Conservation (phyloP, 2,113 vertebrate genomes). For the Rhegmatorhina hoffmannsi region DNA sequence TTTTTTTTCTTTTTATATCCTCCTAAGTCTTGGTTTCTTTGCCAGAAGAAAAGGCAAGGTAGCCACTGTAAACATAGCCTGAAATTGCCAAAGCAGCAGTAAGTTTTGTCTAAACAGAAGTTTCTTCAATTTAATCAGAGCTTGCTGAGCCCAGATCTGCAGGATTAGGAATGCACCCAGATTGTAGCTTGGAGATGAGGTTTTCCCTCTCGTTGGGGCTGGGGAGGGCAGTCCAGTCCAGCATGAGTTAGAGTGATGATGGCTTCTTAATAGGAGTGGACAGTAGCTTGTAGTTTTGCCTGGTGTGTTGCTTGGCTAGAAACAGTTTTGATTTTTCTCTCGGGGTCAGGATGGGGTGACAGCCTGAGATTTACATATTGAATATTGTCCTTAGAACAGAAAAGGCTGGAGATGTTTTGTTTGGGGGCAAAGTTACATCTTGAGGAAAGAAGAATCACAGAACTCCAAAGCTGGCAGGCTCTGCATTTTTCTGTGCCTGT, state of each 20-base stretch:
- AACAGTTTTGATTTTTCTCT: background rate
- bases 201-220: background rate
- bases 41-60: constrained; percentile 27
- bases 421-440: background rate
- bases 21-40: constrained; percentile 12
- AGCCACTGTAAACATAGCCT: background rate
- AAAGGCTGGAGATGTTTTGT: background rate
- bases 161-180: background rate
- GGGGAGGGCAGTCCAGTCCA: background rate
- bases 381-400: background rate
- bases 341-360: background rate
- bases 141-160: background rate
- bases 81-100: background rate
- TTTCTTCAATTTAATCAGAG: background rate
- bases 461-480: background rate
- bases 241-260: background rate
- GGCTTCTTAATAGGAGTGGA: background rate
- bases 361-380: background rate
- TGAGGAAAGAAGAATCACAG: background rate
- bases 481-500: background rate
- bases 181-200: background rate
- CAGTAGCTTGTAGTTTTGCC: background rate
- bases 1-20: background rate
- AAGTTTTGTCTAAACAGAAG: constrained; percentile 4
- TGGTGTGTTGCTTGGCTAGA: constrained; percentile 37